phyloP scores from a whole-genome alignment of 2,888 invertebrate species.

The Myopa testacea region DNA sequence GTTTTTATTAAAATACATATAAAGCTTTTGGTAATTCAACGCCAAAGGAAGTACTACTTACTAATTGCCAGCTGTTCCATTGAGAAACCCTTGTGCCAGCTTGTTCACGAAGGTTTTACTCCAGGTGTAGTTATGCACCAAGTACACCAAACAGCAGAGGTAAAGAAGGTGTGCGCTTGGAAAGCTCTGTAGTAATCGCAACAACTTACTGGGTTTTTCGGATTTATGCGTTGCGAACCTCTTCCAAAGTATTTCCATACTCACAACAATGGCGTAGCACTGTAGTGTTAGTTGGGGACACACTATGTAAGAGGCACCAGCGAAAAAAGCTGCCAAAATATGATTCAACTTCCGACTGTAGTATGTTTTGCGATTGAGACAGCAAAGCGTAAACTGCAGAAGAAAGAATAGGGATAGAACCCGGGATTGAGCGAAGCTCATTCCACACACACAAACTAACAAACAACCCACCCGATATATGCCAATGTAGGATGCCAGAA shows the following conservation, averaged over 20 bases:
- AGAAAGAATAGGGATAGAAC: slow-evolving; percentile 1
- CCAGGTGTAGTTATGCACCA: slow-evolving; percentile 48
- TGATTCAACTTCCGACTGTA: slow-evolving; percentile 47
- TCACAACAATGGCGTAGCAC: slow-evolving; percentile 53
- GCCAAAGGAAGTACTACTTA: slow-evolving; percentile 39
- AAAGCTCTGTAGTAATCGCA: slow-evolving; percentile 45
- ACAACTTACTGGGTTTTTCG: background rate
- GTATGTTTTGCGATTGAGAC: slow-evolving; percentile 45
- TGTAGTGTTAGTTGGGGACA: slow-evolving; percentile 55
- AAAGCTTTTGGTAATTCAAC: background rate
- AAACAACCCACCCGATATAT: slow-evolving; percentile 58
- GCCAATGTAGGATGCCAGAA: slow-evolving; percentile 56
- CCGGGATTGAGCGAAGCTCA: background rate
- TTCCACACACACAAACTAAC: background rate
- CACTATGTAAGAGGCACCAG: slow-evolving; percentile 55
- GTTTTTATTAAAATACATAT: background rate
- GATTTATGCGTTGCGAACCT: slow-evolving; percentile 34
- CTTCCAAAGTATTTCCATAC: slow-evolving; percentile 51
- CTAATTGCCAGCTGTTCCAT: slow-evolving; percentile 46
- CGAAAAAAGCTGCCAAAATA: slow-evolving; percentile 54
- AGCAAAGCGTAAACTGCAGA: slow-evolving; percentile 53
- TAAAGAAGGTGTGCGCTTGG: slow-evolving; percentile 50
- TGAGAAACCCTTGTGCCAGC: slow-evolving; percentile 37
- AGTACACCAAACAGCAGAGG: slow-evolving; percentile 47
- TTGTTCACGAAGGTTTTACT: slow-evolving; percentile 38